Conservation (phyloP, 2,797 vertebrate genomes). For the Xenentodon cancila region DNA sequence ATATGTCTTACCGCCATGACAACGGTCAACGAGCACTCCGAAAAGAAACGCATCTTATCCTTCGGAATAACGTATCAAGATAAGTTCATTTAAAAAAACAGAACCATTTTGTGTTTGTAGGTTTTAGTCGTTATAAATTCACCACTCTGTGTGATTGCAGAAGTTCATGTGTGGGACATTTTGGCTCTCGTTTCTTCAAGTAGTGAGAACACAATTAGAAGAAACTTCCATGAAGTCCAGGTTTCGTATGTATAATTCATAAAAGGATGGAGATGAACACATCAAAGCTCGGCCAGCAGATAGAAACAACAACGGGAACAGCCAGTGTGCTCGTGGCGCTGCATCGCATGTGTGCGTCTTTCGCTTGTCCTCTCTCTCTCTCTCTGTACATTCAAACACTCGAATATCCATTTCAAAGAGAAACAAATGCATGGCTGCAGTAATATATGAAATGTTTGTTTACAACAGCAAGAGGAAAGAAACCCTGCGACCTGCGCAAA, state of each 20-base stretch:
- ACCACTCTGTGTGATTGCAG: conserved; percentile 11
- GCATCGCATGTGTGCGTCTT: neutral
- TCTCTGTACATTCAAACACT: conserved; percentile 49
- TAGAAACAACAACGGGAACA: conserved; percentile 46
- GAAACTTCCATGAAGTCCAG: conserved; percentile 52
- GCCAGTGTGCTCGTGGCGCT: conserved; percentile 25
- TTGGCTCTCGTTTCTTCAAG: conserved; percentile 29
- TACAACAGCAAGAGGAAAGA: conserved; percentile 40
- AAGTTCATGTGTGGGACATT: conserved; percentile 25
- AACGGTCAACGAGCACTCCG: neutral
- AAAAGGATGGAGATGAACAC: conserved; percentile 37
- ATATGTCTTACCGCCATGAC: neutral
- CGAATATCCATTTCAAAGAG: conserved; percentile 75
- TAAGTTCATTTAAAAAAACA: conserved; percentile 10
- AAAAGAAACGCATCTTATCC: neutral
- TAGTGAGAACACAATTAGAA: conserved; percentile 27
- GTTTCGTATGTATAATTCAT: conserved; percentile 66
- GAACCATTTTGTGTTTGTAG: conserved; percentile 2
- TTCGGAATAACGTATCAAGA: neutral
- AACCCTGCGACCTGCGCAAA: conserved; percentile 57
- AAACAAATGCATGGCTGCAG: conserved; percentile 30
- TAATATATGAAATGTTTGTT: conserved; percentile 52
- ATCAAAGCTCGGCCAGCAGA: conserved; percentile 31
- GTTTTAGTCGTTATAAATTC: neutral
- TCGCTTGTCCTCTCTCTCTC: conserved; percentile 26